Percentiles rank a stretch among this genome's conserved stretches.
These are phyloP conservation scores for Corydoras maculifer DNA, from an alignment of 2,113 vertebrate genomes.

Conservation along the genomic window DNA sequence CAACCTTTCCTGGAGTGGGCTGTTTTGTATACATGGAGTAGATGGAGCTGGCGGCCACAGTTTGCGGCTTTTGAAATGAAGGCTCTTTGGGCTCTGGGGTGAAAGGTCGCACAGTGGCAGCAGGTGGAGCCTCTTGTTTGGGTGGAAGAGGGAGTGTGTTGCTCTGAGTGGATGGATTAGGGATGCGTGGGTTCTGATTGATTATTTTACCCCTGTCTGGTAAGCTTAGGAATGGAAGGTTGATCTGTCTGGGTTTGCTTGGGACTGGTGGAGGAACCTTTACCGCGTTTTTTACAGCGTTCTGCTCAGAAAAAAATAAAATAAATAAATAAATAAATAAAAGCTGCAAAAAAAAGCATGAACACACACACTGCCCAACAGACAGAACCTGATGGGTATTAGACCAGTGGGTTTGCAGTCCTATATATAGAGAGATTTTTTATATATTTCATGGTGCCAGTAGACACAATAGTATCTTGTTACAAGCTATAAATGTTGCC, in stretches of 20 bases:
- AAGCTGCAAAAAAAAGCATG: too few relatives aligned
- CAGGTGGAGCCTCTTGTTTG: slow-evolving; percentile 86
- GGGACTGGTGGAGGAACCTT: slow-evolving; percentile 96
- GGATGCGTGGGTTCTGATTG: slow-evolving; percentile 59
- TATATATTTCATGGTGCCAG: too few relatives aligned
- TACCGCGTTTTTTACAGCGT: slow-evolving; percentile 66
- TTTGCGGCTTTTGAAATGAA: slow-evolving; percentile 79
- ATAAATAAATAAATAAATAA: not conserved
- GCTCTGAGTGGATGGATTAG: slow-evolving; percentile 64
- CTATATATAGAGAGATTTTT: too few relatives aligned
- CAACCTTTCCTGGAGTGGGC: slow-evolving; percentile 71
- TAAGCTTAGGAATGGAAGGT: slow-evolving; percentile 67
- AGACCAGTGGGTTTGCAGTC: too few relatives aligned
- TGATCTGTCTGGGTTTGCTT: slow-evolving; percentile 87
- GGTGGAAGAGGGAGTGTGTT: slow-evolving; percentile 71
- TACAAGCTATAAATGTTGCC: too few relatives aligned
- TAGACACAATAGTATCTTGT: too few relatives aligned
- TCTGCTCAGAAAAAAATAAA: slow-evolving; percentile 52
- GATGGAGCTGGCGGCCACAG: slow-evolving; percentile 84
- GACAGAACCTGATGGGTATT: too few relatives aligned
- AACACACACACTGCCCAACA: too few relatives aligned
- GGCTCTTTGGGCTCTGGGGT: slow-evolving; percentile 80
- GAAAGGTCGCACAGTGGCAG: slow-evolving; percentile 86
- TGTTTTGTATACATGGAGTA: slow-evolving; percentile 96
- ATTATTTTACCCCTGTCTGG: slow-evolving; percentile 72